Conservation (phyloP, 2,888 invertebrate species). For the Nephrotoma guestfalica region DNA sequence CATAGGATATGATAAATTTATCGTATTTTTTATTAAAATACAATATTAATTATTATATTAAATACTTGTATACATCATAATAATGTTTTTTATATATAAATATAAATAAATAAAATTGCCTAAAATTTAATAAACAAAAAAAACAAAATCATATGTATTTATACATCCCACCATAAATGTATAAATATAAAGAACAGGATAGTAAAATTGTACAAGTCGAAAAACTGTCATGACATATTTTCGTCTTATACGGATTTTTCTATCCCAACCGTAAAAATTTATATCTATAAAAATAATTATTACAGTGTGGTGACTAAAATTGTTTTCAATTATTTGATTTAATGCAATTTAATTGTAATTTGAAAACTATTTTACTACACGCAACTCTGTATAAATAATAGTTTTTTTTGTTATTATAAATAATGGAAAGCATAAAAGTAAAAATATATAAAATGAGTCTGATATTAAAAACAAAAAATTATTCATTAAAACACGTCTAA, state of each 20-base stretch:
- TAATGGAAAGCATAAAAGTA: background rate
- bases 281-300: background rate
- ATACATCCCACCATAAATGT: background rate
- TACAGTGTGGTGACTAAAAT: background rate
- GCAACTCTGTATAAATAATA: background rate
- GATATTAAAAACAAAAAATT: background rate
- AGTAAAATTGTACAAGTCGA: background rate
- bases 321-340: background rate
- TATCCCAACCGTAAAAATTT: background rate
- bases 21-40: constrained; percentile 1
- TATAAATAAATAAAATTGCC: background rate
- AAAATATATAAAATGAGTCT: constrained; percentile 2
- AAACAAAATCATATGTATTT: background rate
- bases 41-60: constrained; percentile 1
- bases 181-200: background rate
- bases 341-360: background rate
- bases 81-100: background rate
- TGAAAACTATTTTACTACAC: background rate
- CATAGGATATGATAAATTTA: constrained; percentile 3
- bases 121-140: background rate
- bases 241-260: background rate
- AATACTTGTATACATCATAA: background rate
- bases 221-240: background rate
- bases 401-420: background rate
- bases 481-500: background rate